These are phyloP conservation scores for Anastrepha ludens DNA, from an alignment of 1,140 invertebrate species.

Conservation along the genomic window DNA sequence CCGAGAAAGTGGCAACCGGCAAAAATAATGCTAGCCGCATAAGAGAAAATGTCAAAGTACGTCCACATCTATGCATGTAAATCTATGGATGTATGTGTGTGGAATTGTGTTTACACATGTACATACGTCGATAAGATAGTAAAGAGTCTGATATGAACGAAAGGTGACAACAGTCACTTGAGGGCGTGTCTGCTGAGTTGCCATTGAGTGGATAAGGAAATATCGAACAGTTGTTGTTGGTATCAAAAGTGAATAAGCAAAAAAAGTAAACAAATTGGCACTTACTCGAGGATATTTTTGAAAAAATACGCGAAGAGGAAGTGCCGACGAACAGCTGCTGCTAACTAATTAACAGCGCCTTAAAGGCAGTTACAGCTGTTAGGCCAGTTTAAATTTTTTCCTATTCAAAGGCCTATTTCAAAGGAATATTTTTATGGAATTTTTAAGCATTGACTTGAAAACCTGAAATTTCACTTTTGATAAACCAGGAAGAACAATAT, in stretches of 20 bases:
- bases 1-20: neutral
- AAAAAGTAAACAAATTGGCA: neutral
- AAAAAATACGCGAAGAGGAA: neutral
- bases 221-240: constrained; percentile 33
- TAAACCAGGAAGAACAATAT: too few relatives aligned
- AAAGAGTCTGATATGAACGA: neutral
- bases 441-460: too few relatives aligned
- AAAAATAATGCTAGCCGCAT: neutral
- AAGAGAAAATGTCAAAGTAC: neutral
- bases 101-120: neutral
- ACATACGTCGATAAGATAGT: neutral
- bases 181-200: constrained; percentile 15
- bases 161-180: constrained; percentile 45
- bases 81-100: neutral
- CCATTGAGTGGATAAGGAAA: neutral
- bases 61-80: neutral
- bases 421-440: too few relatives aligned
- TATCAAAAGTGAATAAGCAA: neutral
- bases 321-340: too few relatives aligned
- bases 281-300: neutral
- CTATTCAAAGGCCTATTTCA: too few relatives aligned
- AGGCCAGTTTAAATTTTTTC: too few relatives aligned
- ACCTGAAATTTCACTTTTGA: too few relatives aligned
- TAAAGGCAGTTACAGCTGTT: too few relatives aligned
- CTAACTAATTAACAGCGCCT: too few relatives aligned